Conservation (phyloP, 30 jellyfish, hydroid and myxozoan genomes). For the Catostylus mosaicus region DNA sequence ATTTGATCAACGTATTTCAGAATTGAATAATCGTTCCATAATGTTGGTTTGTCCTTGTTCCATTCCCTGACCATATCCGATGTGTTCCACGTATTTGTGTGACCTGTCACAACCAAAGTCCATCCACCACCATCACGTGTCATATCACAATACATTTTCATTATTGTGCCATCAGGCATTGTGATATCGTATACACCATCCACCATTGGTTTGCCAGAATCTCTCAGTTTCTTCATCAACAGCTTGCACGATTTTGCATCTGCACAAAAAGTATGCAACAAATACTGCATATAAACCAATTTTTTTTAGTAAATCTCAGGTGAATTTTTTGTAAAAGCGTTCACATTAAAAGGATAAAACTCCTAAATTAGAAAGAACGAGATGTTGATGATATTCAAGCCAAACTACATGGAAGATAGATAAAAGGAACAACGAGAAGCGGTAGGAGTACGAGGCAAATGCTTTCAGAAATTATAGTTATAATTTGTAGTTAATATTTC, state of each 20-base stretch:
- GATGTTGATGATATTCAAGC: too few species aligned
- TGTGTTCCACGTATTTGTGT: slow-evolving; percentile 76
- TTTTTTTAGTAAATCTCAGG: too few species aligned
- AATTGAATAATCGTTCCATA: slow-evolving; percentile 81
- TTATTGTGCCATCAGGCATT: slow-evolving; percentile 18
- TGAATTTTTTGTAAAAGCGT: too few species aligned
- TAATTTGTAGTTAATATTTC: too few species aligned
- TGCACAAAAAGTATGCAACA: not conserved
- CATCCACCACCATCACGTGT: slow-evolving; percentile 98
- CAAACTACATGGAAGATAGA: too few species aligned
- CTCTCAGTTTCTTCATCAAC: slow-evolving; percentile 42
- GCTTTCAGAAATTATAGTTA: too few species aligned
- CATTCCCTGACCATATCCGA: slow-evolving; percentile 57
- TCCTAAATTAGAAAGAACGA: too few species aligned
- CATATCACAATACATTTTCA: slow-evolving; percentile 92
- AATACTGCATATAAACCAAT: too few species aligned
- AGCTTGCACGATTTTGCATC: slow-evolving; percentile 82
- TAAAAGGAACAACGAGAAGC: too few species aligned
- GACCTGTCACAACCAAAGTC: slow-evolving; percentile 89
- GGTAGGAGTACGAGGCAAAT: too few species aligned
- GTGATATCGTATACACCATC: slow-evolving; percentile 75
- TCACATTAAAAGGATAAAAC: too few species aligned
- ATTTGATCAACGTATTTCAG: slow-evolving; percentile 75
- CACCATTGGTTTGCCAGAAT: slow-evolving; percentile 21
- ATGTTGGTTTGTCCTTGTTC: slow-evolving; percentile 61